These are phyloP conservation scores for Hedya salicella DNA, from an alignment of 2,888 invertebrate species.

Conservation along the genomic window DNA sequence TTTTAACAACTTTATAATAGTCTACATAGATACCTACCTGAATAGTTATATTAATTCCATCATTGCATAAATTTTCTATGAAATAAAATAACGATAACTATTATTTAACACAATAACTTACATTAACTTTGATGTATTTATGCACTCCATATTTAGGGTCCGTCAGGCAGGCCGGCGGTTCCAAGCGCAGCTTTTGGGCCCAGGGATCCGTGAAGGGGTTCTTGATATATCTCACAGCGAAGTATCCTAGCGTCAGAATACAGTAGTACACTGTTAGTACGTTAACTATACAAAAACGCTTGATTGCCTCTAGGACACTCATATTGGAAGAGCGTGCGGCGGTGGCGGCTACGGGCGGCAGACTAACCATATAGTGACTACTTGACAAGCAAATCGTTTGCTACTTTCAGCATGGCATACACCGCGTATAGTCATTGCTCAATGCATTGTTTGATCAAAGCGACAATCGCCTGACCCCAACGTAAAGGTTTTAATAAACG, in stretches of 20 bases:
- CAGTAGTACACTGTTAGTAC: constrained; percentile 60
- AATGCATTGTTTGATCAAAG: not conserved
- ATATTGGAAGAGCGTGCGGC: constrained; percentile 49
- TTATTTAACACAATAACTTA: constrained; percentile 69
- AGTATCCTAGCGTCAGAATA: constrained; percentile 52
- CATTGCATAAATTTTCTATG: too few relatives aligned
- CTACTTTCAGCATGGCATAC: not conserved
- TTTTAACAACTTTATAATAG: too few relatives aligned
- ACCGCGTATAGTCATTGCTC: not conserved
- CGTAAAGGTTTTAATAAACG: too few relatives aligned
- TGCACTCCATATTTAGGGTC: constrained; percentile 83
- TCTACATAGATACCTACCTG: too few relatives aligned
- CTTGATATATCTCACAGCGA: constrained; percentile 63
- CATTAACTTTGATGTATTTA: constrained; percentile 82
- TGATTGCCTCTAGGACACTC: constrained; percentile 51
- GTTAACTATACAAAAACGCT: constrained; percentile 59
- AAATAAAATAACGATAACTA: too few relatives aligned
- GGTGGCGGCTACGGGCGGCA: not conserved
- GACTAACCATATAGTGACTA: too few relatives aligned
- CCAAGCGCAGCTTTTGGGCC: constrained; percentile 68
- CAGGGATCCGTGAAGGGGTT: constrained; percentile 66
- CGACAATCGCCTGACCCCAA: not conserved
- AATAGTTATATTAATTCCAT: too few relatives aligned
- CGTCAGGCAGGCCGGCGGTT: constrained; percentile 75
- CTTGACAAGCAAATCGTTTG: not conserved